Evolutionary conservation across 2,113 vertebrate species (phyloP).

Genomic region (Sterrhoptilus dennistouni): DNA sequence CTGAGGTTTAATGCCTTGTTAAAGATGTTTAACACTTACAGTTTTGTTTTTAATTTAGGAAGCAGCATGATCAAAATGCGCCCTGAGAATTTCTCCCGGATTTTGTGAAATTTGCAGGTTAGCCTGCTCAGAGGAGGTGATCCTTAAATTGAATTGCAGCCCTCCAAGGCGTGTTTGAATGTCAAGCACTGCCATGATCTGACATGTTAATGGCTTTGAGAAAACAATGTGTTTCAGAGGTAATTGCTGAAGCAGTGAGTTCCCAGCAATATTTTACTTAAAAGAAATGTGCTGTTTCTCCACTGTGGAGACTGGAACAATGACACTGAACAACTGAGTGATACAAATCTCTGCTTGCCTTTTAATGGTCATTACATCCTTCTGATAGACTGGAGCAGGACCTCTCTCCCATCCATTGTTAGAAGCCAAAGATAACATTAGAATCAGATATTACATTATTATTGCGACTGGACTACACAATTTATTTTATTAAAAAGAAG

Average conservation of each 20-base stretch:
- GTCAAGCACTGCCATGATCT: conserved; percentile 79
- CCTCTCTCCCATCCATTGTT: not conserved
- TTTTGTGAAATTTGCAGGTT: conserved; percentile 77
- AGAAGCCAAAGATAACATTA: not conserved
- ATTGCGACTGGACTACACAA: not conserved
- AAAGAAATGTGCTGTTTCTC: conserved; percentile 57
- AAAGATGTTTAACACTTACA: conserved; percentile 97
- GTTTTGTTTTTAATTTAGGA: conserved; percentile 89
- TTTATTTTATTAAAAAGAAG: not conserved
- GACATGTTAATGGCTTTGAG: conserved; percentile 81
- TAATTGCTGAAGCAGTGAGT: conserved; percentile 81
- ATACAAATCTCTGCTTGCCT: conserved; percentile 37
- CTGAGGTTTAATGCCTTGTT: conserved; percentile 96
- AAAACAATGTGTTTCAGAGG: conserved; percentile 80
- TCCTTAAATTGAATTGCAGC: conserved; percentile 82
- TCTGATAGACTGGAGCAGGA: not conserved
- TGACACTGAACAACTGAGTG: not conserved
- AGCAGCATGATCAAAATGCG: conserved; percentile 80
- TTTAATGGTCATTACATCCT: conserved; percentile 20
- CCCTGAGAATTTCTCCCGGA: conserved; percentile 74
- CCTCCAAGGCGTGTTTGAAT: conserved; percentile 81
- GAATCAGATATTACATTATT: not conserved
- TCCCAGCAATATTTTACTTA: conserved; percentile 78
- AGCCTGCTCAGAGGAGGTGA: conserved; percentile 72
- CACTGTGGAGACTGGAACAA: not conserved